Evolutionary conservation across 2,888 invertebrate species (phyloP), one percentile per base, ranked within the genome.

Genomic region (Caenorhabditis doughertyi): DNA sequence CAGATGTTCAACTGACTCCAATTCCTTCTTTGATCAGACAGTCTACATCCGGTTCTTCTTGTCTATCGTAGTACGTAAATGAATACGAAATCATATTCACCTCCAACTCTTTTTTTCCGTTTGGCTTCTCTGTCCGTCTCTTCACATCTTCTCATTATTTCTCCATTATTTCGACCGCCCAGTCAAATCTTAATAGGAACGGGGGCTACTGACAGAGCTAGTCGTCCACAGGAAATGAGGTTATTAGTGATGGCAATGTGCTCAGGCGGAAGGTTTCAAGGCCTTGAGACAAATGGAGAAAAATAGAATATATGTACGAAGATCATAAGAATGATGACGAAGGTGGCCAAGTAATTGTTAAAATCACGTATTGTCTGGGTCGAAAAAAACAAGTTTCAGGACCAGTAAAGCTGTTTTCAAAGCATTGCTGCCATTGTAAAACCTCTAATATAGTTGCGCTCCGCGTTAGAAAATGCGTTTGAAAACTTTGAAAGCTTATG

Each of bases 41-140:
- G 51, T 51, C 51, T 51, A 25, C 25, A 51, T 51, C 51, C 51
- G 51, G 25, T 51, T 42, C 49, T 3, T 44, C n/a, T 11, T 51
- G 51, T 25, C 25, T 18, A 18, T 47, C 11, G n/a, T 47, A 18
- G 18, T 51, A 51, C 25, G 51, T 25, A 44, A 44, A 44, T 7
- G 49, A 49, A 18, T 49, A 49, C 49, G 23, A 51, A 23, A 51
- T 51, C 7, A n/a, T 44, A 5, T 5, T 44, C n/a, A n/a, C 44
- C 44, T n/a, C 44, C 35, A 18, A 42, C 13, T 42, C 49, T 49
- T 21, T 49, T n/a, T 49, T 51, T 51, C 21, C 18, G 44, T 47
- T 47, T 47, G 44, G 51, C 2, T 25, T 51, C 51, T 51, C 51
- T 51, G n/a, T 0, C 25, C 0, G 51, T 51, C 51, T 51, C 51